A percentile compares a stretch with the other conserved stretches of the same genome.
Conservation (phyloP, 2,888 invertebrate species). For the Habrosyne pyritoides region DNA sequence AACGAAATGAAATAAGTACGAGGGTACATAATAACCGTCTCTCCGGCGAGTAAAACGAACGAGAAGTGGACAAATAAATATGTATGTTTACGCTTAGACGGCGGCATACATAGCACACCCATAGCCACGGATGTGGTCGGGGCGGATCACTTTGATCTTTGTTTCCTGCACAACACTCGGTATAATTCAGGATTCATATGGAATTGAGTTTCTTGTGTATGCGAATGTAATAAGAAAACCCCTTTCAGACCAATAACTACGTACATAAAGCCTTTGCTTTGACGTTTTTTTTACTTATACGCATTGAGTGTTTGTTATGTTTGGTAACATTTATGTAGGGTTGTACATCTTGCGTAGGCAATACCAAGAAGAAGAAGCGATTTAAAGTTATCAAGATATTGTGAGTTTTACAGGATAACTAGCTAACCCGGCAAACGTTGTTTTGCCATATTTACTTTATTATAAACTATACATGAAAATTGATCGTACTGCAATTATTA, state of each 20-base stretch:
- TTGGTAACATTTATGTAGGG: neutral
- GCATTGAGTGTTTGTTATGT: neutral
- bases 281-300: neutral
- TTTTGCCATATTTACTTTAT: no score
- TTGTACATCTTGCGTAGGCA: no score
- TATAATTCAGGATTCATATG: constrained; percentile 27
- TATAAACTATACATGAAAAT: no score
- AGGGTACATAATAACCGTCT: neutral
- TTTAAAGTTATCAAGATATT: neutral
- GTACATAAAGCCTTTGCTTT: constrained; percentile 7
- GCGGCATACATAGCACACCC: constrained; percentile 25
- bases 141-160: constrained; percentile 18
- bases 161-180: constrained; percentile 25
- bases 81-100: constrained; percentile 12
- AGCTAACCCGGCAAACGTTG: no score
- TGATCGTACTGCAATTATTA: no score
- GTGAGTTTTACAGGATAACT: no score
- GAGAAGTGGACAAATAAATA: constrained; percentile 1
- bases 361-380: no score
- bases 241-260: constrained; percentile 15
- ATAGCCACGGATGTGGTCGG: constrained; percentile 14
- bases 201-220: constrained; percentile 18
- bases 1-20: neutral
- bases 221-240: constrained; percentile 16
- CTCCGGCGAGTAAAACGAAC: neutral